Conservation (phyloP, 2,888 invertebrate species). For the Epistrophe eligans region DNA sequence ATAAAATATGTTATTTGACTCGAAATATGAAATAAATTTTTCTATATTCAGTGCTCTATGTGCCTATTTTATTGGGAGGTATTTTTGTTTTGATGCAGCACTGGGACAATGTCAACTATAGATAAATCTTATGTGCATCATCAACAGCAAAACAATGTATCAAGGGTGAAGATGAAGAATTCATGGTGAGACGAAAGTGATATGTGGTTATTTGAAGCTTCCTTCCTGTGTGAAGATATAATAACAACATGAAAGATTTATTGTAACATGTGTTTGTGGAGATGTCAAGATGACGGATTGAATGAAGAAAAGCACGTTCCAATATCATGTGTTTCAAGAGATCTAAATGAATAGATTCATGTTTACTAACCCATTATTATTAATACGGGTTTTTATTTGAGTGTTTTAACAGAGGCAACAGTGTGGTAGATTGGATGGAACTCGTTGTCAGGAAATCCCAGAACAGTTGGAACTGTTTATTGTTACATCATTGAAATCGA, state of each 20-base stretch:
- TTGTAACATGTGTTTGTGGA: constrained; percentile 17
- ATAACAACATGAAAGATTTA: neutral
- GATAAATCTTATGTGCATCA: constrained; percentile 32
- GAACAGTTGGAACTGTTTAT: neutral
- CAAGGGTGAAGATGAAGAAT: neutral
- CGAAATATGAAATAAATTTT: constrained; percentile 45
- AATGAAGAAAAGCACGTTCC: constrained; percentile 10
- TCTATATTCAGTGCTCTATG: neutral
- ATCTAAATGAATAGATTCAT: neutral
- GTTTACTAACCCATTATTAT: neutral
- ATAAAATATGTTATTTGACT: constrained; percentile 13
- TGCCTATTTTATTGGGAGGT: constrained; percentile 22
- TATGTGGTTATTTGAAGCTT: constrained; percentile 7
- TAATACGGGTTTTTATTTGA: neutral
- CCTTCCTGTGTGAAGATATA: constrained; percentile 13
- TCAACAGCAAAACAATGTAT: constrained; percentile 3
- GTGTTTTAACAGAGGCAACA: neutral
- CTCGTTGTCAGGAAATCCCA: neutral
- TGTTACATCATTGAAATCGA: too few species aligned
- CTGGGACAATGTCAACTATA: constrained; percentile 68
- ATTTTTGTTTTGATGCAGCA: constrained; percentile 50
- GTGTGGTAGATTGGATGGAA: neutral
- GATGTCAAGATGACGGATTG: constrained; percentile 1
- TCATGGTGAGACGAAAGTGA: neutral
- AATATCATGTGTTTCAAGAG: neutral